These are phyloP conservation scores for Cavia aperea DNA, from an alignment of 2,113 vertebrate species.

Conservation along the genomic window DNA sequence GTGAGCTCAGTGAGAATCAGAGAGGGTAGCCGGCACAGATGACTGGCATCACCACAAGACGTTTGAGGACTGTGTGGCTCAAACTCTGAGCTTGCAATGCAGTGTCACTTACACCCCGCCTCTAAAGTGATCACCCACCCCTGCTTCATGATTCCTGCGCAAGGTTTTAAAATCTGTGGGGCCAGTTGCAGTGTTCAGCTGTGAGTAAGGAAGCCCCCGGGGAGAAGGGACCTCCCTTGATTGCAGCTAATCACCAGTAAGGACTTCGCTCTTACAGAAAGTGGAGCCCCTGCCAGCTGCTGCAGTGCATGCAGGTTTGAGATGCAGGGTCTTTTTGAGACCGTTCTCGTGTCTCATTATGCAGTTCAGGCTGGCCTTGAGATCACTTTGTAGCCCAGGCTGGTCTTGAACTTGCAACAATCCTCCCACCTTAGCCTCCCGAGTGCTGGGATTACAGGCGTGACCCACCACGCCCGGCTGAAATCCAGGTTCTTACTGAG, in stretches of 20 bases:
- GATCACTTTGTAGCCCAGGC: too few species aligned
- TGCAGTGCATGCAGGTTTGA: too few species aligned
- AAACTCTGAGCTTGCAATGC: not conserved
- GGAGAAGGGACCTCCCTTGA: too few species aligned
- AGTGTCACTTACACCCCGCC: not conserved
- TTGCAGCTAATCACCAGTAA: not conserved
- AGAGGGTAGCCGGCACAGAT: not conserved
- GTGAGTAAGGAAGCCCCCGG: too few species aligned
- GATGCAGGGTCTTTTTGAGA: not conserved
- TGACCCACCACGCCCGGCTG: too few species aligned
- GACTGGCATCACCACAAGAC: not conserved
- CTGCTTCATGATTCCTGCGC: not conserved
- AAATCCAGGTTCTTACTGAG: not conserved
- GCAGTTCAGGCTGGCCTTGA: too few species aligned
- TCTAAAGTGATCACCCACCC: not conserved
- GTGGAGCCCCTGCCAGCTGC: not conserved
- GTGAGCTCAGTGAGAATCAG: not conserved
- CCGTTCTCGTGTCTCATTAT: too few species aligned
- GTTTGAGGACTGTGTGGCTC: not conserved
- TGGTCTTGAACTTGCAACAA: too few species aligned
- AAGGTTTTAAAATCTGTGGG: not conserved
- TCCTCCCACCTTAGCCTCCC: too few species aligned
- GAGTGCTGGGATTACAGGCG: too few species aligned
- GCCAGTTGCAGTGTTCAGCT: not conserved
- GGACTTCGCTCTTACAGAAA: not conserved